Evolutionary conservation across 2,797 vertebrate genomes (phyloP), one percentile per base, ranked within the genome.

Genomic region (Sebastiscus tertius): DNA sequence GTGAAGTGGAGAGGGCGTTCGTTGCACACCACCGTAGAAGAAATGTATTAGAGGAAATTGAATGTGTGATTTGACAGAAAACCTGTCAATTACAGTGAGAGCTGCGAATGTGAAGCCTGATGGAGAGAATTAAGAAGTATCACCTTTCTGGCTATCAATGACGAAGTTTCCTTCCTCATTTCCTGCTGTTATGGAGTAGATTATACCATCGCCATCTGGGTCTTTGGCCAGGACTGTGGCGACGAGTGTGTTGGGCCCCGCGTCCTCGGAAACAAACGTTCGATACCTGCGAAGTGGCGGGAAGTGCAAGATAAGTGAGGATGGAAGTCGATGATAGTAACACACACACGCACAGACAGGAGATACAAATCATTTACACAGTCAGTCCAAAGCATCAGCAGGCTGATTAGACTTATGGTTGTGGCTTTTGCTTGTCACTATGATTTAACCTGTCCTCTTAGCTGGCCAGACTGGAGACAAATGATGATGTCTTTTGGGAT

Each of bases 241-340:
- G 1, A 98, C 95, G 9, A 98, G 89, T 0, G 97, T 97, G 92
- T 97, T 97, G 76, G 97, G 97, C 10, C 97, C 97, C 0, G 97
- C 97, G 22, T 98, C 97, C 92, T 98, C 97, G 0, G 97, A 97
- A 87, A 98, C 96, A 85, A 98, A 98, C 2, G 97, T 97, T 72
- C 96, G 94, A 91, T 98, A 98, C 72, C 97, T 98, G 92, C 81
- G 83, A 73, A 83, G 72, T 82, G 31, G 42, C 78, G 66, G 61
- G 29, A 63, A 68, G 62, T 22, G 54, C 10, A 7, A 42, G 20
- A 33, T 20, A 13, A 72, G 24, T 33, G 56, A 76, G 56, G 39
- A 58, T 1, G 61, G 24, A 79, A 71, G 34, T 71, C 66, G 72
- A 58, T 78, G 59, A 71, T 20, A 72, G 39, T 84, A 78, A 73